Conservation (phyloP, 1,140 invertebrate species). For the Lethocerus indicus region DNA sequence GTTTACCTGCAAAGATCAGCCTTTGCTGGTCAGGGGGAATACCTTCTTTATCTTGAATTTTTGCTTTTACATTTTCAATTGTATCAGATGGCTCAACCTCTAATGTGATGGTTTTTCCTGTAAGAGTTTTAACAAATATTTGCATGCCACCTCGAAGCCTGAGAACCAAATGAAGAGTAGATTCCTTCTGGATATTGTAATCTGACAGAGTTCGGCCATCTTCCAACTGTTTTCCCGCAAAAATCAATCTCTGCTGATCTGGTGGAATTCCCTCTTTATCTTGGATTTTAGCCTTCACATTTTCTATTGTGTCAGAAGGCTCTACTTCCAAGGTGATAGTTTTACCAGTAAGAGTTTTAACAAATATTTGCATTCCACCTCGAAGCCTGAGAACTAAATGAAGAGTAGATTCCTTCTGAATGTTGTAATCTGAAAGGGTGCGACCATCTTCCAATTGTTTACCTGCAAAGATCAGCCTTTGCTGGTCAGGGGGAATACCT, state of each 20-base stretch:
- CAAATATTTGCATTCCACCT: slow-evolving; percentile 95
- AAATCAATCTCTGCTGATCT: slow-evolving; percentile 40
- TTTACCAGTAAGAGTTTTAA: slow-evolving; percentile 72
- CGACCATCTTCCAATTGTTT: slow-evolving; percentile 73
- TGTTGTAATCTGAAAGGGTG: slow-evolving; percentile 75
- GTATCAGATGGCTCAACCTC: slow-evolving; percentile 58
- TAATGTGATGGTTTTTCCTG: slow-evolving; percentile 73
- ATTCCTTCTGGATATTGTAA: slow-evolving; percentile 65
- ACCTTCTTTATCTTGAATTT: slow-evolving; percentile 57
- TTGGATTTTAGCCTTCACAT: slow-evolving; percentile 63
- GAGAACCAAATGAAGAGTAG: slow-evolving; percentile 57
- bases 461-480: slow-evolving; percentile 54
- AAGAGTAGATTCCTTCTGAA: slow-evolving; percentile 83
- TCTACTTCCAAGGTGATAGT: slow-evolving; percentile 70
- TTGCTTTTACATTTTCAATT: slow-evolving; percentile 61
- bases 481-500: slow-evolving; percentile 56
- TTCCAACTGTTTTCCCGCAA: slow-evolving; percentile 61
- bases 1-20: slow-evolving; percentile 48
- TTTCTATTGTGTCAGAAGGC: slow-evolving; percentile 55
- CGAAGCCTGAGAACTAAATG: slow-evolving; percentile 81
- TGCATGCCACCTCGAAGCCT: slow-evolving; percentile 51
- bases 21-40: slow-evolving; percentile 45
- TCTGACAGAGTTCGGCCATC: slow-evolving; percentile 62
- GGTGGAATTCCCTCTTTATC: slow-evolving; percentile 51
- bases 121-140: slow-evolving; percentile 73